A percentile compares a stretch with the other conserved stretches of the same genome.
phyloP scores from a whole-genome alignment of 1,140 invertebrate genomes.

The Cherax quadricarinatus region DNA sequence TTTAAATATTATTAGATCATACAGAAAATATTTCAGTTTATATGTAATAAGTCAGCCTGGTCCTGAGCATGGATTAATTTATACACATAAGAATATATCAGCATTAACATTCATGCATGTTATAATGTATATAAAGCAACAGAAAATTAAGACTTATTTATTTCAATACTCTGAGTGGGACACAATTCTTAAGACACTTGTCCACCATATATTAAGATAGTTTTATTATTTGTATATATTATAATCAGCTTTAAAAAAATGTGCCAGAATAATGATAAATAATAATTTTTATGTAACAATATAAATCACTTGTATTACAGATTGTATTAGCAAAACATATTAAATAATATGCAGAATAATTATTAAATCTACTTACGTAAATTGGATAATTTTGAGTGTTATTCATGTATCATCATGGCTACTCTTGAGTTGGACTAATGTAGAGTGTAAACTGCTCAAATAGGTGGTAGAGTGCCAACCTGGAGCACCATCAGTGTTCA shows the following conservation, averaged over 20 bases:
- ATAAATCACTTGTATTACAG: not conserved
- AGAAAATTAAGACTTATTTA: not conserved
- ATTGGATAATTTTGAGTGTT: not conserved
- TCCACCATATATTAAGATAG: not conserved
- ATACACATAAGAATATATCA: not conserved
- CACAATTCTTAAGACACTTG: not conserved
- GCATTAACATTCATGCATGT: not conserved
- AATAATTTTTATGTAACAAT: not conserved
- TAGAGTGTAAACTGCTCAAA: not conserved
- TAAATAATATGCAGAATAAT: not conserved
- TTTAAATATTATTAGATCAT: not conserved
- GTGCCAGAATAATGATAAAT: slow-evolving; percentile 5
- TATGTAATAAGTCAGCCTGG: no score
- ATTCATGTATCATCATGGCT: not conserved
- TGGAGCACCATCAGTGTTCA: not conserved
- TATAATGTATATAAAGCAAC: not conserved
- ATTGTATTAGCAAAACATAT: not conserved
- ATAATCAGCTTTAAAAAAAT: slow-evolving; percentile 13
- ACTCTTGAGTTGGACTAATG: not conserved
- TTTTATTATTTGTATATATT: not conserved
- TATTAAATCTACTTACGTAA: not conserved
- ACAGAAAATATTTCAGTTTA: not conserved
- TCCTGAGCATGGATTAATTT: not conserved
- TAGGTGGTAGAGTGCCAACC: not conserved
- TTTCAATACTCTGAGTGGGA: not conserved